These are phyloP conservation scores for Tetranychus truncatus DNA, from an alignment of 2,888 invertebrate genomes.

Conservation along the genomic window DNA sequence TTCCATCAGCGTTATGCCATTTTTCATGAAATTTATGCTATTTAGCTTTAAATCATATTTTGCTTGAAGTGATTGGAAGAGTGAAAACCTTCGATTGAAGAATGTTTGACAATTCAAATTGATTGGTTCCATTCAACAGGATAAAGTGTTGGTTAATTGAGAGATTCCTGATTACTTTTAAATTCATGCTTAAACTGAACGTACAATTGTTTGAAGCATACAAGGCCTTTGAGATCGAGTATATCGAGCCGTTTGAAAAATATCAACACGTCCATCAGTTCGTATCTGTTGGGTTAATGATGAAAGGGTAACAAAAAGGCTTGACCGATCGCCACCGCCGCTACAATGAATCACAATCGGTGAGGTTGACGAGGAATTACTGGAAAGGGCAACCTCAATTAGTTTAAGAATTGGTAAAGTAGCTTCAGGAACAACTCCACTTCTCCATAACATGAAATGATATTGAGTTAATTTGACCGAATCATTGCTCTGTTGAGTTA, in stretches of 20 bases:
- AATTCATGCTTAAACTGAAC: slow-evolving; percentile 32
- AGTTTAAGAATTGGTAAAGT: slow-evolving; percentile 17
- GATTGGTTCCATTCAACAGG: no score
- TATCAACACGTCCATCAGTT: slow-evolving; percentile 64
- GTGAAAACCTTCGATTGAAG: neutral
- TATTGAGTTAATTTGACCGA: slow-evolving; percentile 17
- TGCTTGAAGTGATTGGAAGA: no score
- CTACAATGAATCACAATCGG: slow-evolving; percentile 33
- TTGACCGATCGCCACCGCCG: slow-evolving; percentile 67
- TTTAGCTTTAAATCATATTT: no score
- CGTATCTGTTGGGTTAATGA: slow-evolving; percentile 65
- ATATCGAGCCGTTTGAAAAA: slow-evolving; percentile 62
- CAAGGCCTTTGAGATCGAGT: slow-evolving; percentile 62
- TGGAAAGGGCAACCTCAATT: slow-evolving; percentile 15
- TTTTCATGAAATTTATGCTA: no score
- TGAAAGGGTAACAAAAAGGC: slow-evolving; percentile 70
- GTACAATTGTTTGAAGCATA: slow-evolving; percentile 64
- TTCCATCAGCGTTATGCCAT: no score
- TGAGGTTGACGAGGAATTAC: slow-evolving; percentile 15
- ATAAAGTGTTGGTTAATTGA: no score
- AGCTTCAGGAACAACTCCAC: slow-evolving; percentile 22
- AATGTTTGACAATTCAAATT: neutral
- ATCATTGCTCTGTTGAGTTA: slow-evolving; percentile 14
- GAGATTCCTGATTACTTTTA: no score
- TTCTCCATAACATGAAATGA: slow-evolving; percentile 20